phyloP scores from a whole-genome alignment of 2,797 vertebrate genomes.

The Serranus cabrilla region DNA sequence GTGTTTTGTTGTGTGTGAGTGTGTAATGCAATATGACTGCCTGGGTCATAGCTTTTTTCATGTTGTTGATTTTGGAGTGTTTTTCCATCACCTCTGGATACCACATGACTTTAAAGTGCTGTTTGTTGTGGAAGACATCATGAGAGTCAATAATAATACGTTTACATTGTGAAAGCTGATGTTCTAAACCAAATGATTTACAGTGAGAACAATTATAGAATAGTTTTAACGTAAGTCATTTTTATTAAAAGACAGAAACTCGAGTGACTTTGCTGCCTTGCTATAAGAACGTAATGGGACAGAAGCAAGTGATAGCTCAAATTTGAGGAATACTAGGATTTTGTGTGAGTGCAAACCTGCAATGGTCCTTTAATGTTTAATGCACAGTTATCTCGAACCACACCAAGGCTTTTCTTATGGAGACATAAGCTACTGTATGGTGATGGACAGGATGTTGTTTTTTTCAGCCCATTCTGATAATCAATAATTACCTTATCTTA shows the following conservation, averaged over 20 bases:
- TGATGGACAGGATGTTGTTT: no score
- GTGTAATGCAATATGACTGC: neutral
- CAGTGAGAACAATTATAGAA: slow-evolving; percentile 14
- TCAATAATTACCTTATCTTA: no score
- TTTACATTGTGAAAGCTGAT: slow-evolving; percentile 5
- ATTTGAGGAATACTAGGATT: no score
- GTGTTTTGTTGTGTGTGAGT: slow-evolving; percentile 19
- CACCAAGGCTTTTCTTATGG: no score
- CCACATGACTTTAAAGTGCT: slow-evolving; percentile 12
- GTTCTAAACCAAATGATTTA: slow-evolving; percentile 30
- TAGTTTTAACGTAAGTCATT: slow-evolving; percentile 7
- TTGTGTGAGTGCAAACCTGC: no score
- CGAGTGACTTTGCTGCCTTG: no score
- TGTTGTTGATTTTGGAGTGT: slow-evolving; percentile 20
- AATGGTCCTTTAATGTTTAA: no score
- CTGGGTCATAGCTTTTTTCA: neutral
- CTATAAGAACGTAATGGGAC: no score
- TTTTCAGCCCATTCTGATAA: no score
- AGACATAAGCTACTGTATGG: no score
- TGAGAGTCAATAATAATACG: neutral
- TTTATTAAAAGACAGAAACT: neutral
- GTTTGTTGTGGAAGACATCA: slow-evolving; percentile 3
- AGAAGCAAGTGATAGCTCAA: no score
- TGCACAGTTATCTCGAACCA: no score
- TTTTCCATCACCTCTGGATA: slow-evolving; percentile 33